These are phyloP conservation scores for Notechis scutatus DNA, from an alignment of 2,113 vertebrate species.

Conservation along the genomic window DNA sequence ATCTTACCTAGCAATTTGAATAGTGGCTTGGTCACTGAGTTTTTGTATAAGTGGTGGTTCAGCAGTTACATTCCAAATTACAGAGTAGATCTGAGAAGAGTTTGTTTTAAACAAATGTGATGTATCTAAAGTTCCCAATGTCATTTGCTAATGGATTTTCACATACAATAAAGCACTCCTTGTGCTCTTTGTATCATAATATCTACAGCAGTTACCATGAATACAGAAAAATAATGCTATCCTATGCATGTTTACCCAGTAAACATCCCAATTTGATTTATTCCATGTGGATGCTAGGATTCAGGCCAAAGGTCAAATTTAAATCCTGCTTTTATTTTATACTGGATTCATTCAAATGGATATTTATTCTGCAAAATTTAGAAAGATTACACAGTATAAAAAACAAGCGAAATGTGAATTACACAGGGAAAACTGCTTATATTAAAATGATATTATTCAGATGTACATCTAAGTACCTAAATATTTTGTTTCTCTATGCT, in stretches of 20 bases:
- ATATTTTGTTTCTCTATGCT: background rate
- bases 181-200: conserved; percentile 1
- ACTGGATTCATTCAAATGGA: conserved; percentile 25
- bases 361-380: background rate
- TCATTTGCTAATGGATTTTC: conserved; percentile 42
- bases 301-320: background rate
- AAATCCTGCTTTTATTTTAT: conserved; percentile 26
- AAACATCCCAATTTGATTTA: background rate
- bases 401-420: background rate
- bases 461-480: background rate
- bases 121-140: conserved; percentile 36
- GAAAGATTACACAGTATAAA: background rate
- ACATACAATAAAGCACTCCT: background rate
- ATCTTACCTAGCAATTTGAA: conserved; percentile 59
- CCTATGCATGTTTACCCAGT: background rate
- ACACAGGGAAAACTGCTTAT: background rate
- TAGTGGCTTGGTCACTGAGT: conserved; percentile 49
- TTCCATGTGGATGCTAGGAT: background rate
- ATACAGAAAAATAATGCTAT: background rate
- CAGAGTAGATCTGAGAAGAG: conserved; percentile 48
- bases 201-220: background rate
- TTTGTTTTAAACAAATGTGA: conserved; percentile 39
- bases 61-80: conserved; percentile 55
- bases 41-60: conserved; percentile 56
- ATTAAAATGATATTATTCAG: background rate